These are phyloP conservation scores for Patella vulgata DNA, from an alignment of 1,140 invertebrate species.

Conservation along the genomic window DNA sequence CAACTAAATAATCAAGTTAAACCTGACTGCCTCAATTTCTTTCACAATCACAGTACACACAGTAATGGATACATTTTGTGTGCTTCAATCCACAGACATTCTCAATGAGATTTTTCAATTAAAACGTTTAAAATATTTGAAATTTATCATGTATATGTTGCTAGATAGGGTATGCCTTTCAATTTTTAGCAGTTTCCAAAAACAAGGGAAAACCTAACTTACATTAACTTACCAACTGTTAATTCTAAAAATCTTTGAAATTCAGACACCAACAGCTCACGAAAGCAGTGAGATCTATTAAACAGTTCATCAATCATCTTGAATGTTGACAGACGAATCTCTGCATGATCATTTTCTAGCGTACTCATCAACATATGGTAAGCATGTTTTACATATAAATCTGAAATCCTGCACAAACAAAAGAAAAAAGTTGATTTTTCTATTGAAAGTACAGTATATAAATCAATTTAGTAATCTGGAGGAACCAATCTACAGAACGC, in stretches of 20 bases:
- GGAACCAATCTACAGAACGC: background rate
- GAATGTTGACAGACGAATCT: conserved; percentile 71
- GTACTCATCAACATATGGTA: conserved; percentile 68
- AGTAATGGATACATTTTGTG: too few species aligned
- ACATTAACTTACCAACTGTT: conserved; percentile 49
- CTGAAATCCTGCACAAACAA: conserved; percentile 64
- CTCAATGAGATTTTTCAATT: too few species aligned
- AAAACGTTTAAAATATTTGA: too few species aligned
- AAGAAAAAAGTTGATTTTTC: conserved; percentile 7
- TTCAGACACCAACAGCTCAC: conserved; percentile 68
- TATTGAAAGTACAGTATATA: background rate
- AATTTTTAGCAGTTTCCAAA: too few species aligned
- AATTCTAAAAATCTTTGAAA: conserved; percentile 69
- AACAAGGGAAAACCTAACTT: background rate
- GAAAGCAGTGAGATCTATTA: conserved; percentile 70
- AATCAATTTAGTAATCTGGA: background rate
- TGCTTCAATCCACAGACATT: too few species aligned
- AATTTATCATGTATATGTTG: too few species aligned
- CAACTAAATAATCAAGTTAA: too few species aligned
- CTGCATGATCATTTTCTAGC: conserved; percentile 70
- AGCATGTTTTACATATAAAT: conserved; percentile 67
- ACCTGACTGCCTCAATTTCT: too few species aligned
- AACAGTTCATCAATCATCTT: conserved; percentile 72
- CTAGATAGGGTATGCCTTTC: too few species aligned
- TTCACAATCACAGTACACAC: too few species aligned